Base-by-base conservation (phyloP, 2,113 vertebrate genomes). In the Brachypteracias leptosomus region DNA sequence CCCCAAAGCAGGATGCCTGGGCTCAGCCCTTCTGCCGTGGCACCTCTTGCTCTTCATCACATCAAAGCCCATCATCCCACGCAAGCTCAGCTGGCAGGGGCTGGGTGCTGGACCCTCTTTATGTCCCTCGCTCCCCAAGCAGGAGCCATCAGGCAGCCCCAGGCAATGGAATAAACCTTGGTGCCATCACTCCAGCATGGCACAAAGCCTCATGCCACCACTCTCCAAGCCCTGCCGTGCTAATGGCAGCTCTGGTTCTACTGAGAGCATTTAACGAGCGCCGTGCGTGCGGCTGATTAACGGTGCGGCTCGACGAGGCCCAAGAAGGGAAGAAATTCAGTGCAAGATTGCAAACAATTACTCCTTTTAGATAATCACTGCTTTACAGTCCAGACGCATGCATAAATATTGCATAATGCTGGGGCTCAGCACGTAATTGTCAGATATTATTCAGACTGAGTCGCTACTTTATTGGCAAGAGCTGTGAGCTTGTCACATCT, bases 291-390 rank as follows among this genome's bases (percentile, higher is more conserved):
- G 40, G 51, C 72, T 93, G 90, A 97, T 95, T 85, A 97, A 84
- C 61, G 46, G 78, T 5, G 63, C 49, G 83, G 95, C 86, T 93
- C 93, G 92, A 73, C 1, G 20, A 95, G 97, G 91, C 96, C 95
- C 79, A 89, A 95, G 81, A 77, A 95, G 88, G 76, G 49, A 75
- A 89, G 88, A 79, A 96, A 95, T 81, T 49, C 94, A 47, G 61
- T 11, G 58, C 42, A 88, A 97, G 81, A 72, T 82, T 84, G 93
- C 95, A 93, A 97, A 96, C 94, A 97, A 97, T 97, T 89, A 96
- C 89, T 97, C 91, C 95, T 96, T 96, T 97, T 65, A 75, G 75
- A 97, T 97, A 97, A 97, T 97, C 96, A 86, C 90, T 88, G 89
- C 78, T 97, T 97, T 91, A 94, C 95, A 97, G 90, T 92, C 96